These are phyloP conservation scores for Zaprionus inermis DNA, from an alignment of 1,140 invertebrate species.

Conservation along the genomic window DNA sequence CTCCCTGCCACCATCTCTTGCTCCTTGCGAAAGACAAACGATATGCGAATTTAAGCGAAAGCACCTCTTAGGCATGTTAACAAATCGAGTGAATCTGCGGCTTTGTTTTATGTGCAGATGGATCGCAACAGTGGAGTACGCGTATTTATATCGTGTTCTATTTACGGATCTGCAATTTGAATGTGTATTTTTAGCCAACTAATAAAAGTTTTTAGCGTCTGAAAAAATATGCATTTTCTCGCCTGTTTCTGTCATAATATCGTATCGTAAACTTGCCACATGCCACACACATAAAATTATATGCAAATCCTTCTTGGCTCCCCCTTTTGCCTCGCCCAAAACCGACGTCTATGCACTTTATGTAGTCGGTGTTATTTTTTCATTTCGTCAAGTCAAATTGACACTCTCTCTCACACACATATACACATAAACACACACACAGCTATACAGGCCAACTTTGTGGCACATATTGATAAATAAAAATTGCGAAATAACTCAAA, in stretches of 20 bases:
- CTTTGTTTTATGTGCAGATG: slow-evolving; percentile 24
- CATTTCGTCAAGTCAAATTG: slow-evolving; percentile 58
- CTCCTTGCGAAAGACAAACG: slow-evolving; percentile 53
- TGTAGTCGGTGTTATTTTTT: slow-evolving; percentile 60
- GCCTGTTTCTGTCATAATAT: not conserved
- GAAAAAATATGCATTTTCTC: not conserved
- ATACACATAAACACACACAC: not conserved
- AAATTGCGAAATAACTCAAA: slow-evolving; percentile 52
- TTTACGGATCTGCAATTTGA: not conserved
- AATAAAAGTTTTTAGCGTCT: not conserved
- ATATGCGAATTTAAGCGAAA: slow-evolving; percentile 76
- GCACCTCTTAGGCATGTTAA: slow-evolving; percentile 42
- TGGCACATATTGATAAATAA: slow-evolving; percentile 64
- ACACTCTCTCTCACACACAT: slow-evolving; percentile 13
- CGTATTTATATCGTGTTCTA: not conserved
- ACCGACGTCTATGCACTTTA: slow-evolving; percentile 20
- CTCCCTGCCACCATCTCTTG: not conserved
- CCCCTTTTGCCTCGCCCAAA: not conserved
- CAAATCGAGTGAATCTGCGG: slow-evolving; percentile 25
- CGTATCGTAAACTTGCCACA: slow-evolving; percentile 7
- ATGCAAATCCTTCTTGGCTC: slow-evolving; percentile 37
- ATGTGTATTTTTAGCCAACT: not conserved
- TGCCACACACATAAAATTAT: slow-evolving; percentile 18
- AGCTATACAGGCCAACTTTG: not conserved
- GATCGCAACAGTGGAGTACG: not conserved